Evolutionary conservation across 2,888 invertebrate species (phyloP).

Genomic region (Caradrina clavipalpis): DNA sequence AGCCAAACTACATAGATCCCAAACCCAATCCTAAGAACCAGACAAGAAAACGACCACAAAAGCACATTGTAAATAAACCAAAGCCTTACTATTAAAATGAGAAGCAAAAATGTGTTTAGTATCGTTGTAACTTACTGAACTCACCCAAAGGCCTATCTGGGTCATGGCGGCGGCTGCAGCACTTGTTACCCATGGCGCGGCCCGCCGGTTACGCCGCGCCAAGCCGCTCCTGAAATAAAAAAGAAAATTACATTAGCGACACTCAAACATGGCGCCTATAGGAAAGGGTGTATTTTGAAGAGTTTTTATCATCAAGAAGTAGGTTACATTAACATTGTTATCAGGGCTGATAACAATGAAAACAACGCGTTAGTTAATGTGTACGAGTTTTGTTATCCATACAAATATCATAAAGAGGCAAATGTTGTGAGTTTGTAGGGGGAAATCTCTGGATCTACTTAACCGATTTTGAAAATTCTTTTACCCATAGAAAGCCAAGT

Average conservation of each 20-base stretch:
- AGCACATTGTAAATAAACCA: background rate
- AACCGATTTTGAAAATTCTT: too few relatives aligned
- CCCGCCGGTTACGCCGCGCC: conserved; percentile 89
- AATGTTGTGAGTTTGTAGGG: too few relatives aligned
- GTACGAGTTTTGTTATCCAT: conserved; percentile 24
- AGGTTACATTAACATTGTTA: conserved; percentile 62
- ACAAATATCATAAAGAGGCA: too few relatives aligned
- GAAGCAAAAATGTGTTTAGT: conserved; percentile 26
- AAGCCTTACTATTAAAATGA: conserved; percentile 3
- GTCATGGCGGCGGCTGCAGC: conserved; percentile 96
- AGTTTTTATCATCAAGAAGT: conserved; percentile 40
- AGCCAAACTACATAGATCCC: background rate
- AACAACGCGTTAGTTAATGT: conserved; percentile 39
- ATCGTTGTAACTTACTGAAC: conserved; percentile 55
- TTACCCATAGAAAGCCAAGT: too few relatives aligned
- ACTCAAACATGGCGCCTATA: conserved; percentile 14
- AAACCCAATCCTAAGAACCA: background rate
- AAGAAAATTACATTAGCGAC: conserved; percentile 48
- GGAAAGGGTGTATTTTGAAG: background rate
- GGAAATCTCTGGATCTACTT: too few relatives aligned
- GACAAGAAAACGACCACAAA: background rate
- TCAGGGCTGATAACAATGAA: conserved; percentile 59
- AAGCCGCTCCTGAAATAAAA: conserved; percentile 84
- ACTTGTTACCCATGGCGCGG: conserved; percentile 96
- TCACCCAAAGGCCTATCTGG: conserved; percentile 92